Base-by-base conservation (phyloP, 2,888 invertebrate species). In the Hydraecia micacea region DNA sequence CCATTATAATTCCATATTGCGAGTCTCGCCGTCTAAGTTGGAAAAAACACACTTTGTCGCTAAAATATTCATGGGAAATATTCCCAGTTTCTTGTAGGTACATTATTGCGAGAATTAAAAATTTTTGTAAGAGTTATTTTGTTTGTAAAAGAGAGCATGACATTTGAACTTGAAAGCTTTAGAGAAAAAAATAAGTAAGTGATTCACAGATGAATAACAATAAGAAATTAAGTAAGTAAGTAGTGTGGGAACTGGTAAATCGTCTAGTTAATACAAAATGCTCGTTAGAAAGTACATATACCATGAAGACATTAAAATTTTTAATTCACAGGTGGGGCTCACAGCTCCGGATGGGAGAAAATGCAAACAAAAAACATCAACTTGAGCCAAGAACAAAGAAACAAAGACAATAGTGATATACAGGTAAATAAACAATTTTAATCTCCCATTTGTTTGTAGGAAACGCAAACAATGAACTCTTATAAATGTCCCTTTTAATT, bases 281-380 rank as follows among this genome's bases (percentile, higher is more conserved):
- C 60, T 77, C 7, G 52, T 72, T 81, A 73, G 55, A 84, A 80
- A 86, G 78, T 80, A 9, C 9, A 0, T 9, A 81, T 75, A 77
- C 39, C 72, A 75, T 60, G 11, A 79, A 71, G 65, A 42, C 39
- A 86, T 73, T 72, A 77, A 1, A 21, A 52, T 55, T 69, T 80
- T 73, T 88, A 77, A 79, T 87, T 91, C 87, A 71, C 94, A 96
- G 95, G 88, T 92, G 88, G 87, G 86, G 91, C 89, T 80, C 72
- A 78, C 79, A 81, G 91, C 89, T 89, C 87, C 83, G 84, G 86
- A 86, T 90, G 89, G 89, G 89, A 90, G 93, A 97, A 95, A 93
- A 97, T 97, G 97, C 97, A 97, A 96, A 97, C 97, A 84, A 97
- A 97, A 94, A 97, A 97, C 92, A 97, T 97, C 80, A 97, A 97